Percentiles rank a stretch among this genome's conserved stretches.
Evolutionary conservation across 2,888 invertebrate genomes (phyloP).

Genomic region (Trilocha varians): DNA sequence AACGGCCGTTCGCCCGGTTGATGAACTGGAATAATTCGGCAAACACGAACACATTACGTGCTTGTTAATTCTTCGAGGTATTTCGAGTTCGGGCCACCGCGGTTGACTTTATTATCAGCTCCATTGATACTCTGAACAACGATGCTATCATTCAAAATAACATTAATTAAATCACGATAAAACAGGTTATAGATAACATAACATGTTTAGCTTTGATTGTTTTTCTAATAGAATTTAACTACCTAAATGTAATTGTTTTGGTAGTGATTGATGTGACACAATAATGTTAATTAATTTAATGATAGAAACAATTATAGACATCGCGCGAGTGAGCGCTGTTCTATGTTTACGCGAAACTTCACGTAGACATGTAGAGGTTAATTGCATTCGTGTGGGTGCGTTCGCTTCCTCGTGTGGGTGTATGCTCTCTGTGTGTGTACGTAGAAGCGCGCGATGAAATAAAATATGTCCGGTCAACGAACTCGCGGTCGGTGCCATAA

Average conservation of each 20-base stretch:
- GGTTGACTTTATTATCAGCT: neutral
- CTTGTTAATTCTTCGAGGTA: constrained; percentile 50
- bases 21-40: constrained; percentile 73
- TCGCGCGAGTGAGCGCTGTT: constrained; percentile 45
- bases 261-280: constrained; percentile 27
- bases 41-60: constrained; percentile 64
- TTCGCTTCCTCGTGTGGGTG: constrained; percentile 43
- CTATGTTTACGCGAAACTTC: constrained; percentile 60
- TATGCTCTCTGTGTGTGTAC: constrained; percentile 58
- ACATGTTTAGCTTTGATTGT: too few species aligned
- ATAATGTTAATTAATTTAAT: constrained; percentile 51
- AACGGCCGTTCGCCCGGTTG: constrained; percentile 65
- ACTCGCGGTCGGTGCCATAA: constrained; percentile 69
- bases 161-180: neutral
- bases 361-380: constrained; percentile 58
- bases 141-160: neutral
- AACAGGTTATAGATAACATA: neutral
- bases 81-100: constrained; percentile 34
- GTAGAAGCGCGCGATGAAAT: constrained; percentile 73
- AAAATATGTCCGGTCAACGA: constrained; percentile 73
- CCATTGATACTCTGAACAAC: neutral
- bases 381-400: constrained; percentile 43
- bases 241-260: neutral
- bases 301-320: constrained; percentile 45
- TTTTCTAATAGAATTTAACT: neutral